Evolutionary conservation across 2,888 invertebrate species (phyloP).

Genomic region (Tubulanus polymorphus): DNA sequence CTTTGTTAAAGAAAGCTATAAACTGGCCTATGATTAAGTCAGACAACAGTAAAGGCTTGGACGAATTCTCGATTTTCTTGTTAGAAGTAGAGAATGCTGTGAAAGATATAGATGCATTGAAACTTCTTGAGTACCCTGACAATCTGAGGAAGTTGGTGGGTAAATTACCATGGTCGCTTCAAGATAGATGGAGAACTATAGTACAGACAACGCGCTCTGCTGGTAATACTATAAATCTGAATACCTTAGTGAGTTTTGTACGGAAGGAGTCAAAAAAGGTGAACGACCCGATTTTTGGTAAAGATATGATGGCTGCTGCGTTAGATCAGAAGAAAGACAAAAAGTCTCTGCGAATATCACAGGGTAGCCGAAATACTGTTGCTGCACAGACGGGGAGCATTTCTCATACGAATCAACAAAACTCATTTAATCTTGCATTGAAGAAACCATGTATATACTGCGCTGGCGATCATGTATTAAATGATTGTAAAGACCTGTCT

Average conservation of each 20-base stretch:
- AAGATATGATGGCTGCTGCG: too few species aligned
- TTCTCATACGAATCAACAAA: too few species aligned
- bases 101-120: neutral
- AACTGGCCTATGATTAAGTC: conserved; percentile 6
- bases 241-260: conserved; percentile 1
- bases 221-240: neutral
- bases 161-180: conserved; percentile 15
- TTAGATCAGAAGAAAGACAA: too few species aligned
- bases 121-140: conserved; percentile 17
- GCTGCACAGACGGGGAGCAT: too few species aligned
- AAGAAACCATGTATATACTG: too few species aligned
- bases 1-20: conserved; percentile 4
- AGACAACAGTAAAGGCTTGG: neutral
- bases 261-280: conserved; percentile 4
- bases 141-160: conserved; percentile 12
- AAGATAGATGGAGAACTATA: conserved; percentile 11
- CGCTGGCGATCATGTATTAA: too few species aligned
- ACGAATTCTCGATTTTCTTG: neutral
- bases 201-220: conserved; percentile 2
- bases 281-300: conserved; percentile 7
- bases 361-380: too few species aligned
- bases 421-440: too few species aligned
- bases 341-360: too few species aligned
- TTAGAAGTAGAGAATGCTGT: neutral
- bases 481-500: too few species aligned